Evolutionary conservation across 2,797 vertebrate species (phyloP), one percentile per base, ranked within the genome.

Genomic region (Thunnus albacares): DNA sequence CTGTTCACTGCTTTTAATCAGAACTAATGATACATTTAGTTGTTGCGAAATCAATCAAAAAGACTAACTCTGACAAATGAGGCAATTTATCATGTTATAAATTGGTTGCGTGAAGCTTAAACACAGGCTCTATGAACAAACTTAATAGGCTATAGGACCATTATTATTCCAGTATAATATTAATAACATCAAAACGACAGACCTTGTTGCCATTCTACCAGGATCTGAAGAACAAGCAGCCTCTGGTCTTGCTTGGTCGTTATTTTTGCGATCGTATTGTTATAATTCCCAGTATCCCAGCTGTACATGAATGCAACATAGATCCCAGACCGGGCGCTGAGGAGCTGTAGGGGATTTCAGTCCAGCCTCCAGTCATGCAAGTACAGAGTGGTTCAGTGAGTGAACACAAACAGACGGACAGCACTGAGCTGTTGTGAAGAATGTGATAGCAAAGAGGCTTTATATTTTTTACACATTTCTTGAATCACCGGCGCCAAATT

Each of bases 391-490:
- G 76, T 74, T 49, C 1, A 60, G 79, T 49, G 74, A 55, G 38
- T 73, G 84, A 79, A 70, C 79, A 58, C 69, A 41, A 61, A 75
- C 77, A 74, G 60, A 80, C 66, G 12, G 35, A 13, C 70, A 10
- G 53, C 62, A 22, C 62, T 6, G 43, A 84, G 53, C 80, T 63
- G 64, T 13, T 10, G 70, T 8, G 9, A 56, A 91, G 51, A 81
- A 91, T 92, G 87, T 89, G 86, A 89, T 84, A 77, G 41, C 14
- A 30, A 56, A 45, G 43, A 20, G 17, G 8, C 57, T 49, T 35
- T 4, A 18, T 18, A 9, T 4, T 1, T n/a, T 56, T 3, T 22
- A 28, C 28, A 13, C 22, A 28, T 26, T 75, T 15, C 14, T 6
- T 12, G 11, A 2, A 61, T 43, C 51, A 35, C 22, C 45, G 15